Percentiles rank a stretch among this genome's conserved stretches.
These are phyloP conservation scores for Drosophila merina DNA, from an alignment of 2,888 invertebrate genomes.

Conservation along the genomic window DNA sequence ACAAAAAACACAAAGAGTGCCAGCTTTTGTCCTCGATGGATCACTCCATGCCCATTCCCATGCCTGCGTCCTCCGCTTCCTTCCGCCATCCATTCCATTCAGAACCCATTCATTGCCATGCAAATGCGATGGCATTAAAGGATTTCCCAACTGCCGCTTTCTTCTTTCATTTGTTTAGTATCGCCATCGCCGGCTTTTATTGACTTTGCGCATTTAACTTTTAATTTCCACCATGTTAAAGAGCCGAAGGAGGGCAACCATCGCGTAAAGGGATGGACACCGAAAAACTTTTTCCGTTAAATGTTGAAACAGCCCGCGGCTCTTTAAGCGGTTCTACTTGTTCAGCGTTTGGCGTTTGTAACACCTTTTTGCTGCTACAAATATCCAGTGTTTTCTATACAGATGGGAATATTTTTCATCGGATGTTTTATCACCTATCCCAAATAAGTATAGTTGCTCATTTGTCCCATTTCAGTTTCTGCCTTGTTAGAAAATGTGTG, in stretches of 20 bases:
- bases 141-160: slow-evolving; percentile 59
- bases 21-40: slow-evolving; percentile 57
- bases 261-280: not conserved
- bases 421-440: not conserved
- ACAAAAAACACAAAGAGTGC: slow-evolving; percentile 62
- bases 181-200: slow-evolving; percentile 61
- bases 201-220: slow-evolving; percentile 74
- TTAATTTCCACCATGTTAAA: slow-evolving; percentile 62
- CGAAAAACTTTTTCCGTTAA: slow-evolving; percentile 51
- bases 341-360: slow-evolving; percentile 40
- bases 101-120: slow-evolving; percentile 42
- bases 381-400: not conserved
- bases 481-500: not conserved
- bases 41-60: slow-evolving; percentile 1
- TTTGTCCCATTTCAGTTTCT: too few species aligned
- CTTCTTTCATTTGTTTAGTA: slow-evolving; percentile 54
- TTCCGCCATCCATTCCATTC: not conserved
- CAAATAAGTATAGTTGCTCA: not conserved
- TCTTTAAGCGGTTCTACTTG: slow-evolving; percentile 47
- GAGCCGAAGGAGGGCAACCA: slow-evolving; percentile 6
- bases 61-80: not conserved
- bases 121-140: slow-evolving; percentile 67
- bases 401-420: not conserved
- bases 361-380: slow-evolving; percentile 55
- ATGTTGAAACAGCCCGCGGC: slow-evolving; percentile 53